Evolutionary conservation across 2,888 invertebrate species (phyloP).

Genomic region (Gasteruption jaculator): DNA sequence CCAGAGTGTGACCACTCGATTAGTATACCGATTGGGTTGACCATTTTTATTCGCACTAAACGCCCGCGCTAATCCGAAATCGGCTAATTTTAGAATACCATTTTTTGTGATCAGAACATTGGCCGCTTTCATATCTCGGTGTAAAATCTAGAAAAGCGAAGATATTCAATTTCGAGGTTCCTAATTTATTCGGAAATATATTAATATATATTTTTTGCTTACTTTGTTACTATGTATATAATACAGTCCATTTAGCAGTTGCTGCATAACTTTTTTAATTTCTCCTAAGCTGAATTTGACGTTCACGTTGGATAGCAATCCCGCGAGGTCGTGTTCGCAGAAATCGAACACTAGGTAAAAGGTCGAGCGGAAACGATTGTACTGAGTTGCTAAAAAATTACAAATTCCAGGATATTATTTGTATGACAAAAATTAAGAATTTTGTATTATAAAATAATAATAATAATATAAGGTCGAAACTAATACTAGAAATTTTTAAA

Average conservation of each 20-base stretch:
- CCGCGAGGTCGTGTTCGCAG: constrained; percentile 97
- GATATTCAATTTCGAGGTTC: neutral
- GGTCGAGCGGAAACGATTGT: constrained; percentile 77
- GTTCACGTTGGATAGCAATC: constrained; percentile 87
- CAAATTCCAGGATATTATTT: constrained; percentile 38
- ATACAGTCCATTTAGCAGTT: constrained; percentile 82
- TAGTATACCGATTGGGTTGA: constrained; percentile 87
- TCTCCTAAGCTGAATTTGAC: constrained; percentile 96
- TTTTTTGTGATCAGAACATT: constrained; percentile 96
- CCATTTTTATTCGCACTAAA: constrained; percentile 86
- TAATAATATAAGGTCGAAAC: constrained; percentile 1
- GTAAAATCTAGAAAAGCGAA: constrained; percentile 61
- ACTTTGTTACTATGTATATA: constrained; percentile 94
- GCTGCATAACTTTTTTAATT: constrained; percentile 92
- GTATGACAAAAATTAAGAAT: constrained; percentile 28
- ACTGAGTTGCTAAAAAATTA: constrained; percentile 54
- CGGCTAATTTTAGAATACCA: constrained; percentile 91
- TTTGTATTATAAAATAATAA: constrained; percentile 1
- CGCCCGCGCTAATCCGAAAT: constrained; percentile 95
- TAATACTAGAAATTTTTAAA: neutral
- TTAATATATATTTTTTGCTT: constrained; percentile 18
- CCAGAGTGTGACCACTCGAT: constrained; percentile 96
- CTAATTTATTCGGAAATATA: neutral
- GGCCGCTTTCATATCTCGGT: constrained; percentile 98
- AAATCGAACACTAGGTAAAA: constrained; percentile 98